Evolutionary conservation across 2,888 invertebrate genomes (phyloP).

Genomic region (Eupeodes luniger): DNA sequence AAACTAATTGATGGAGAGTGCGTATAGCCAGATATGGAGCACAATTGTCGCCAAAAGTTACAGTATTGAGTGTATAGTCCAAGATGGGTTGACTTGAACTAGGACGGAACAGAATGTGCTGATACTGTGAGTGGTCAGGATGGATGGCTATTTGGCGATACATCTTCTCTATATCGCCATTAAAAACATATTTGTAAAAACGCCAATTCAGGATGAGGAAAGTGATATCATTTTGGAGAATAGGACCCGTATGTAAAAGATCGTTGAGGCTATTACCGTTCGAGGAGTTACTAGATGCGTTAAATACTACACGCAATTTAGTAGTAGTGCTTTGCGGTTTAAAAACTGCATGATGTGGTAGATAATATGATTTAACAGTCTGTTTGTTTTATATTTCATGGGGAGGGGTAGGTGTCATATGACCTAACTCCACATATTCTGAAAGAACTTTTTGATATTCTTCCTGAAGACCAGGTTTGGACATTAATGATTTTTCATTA

Average conservation of each 20-base stretch:
- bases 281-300: background rate
- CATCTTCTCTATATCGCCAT: conserved; percentile 21
- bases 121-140: conserved; percentile 22
- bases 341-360: conserved; percentile 13
- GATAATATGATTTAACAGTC: background rate
- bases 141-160: conserved; percentile 11
- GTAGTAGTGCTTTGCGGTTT: conserved; percentile 13
- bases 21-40: conserved; percentile 5
- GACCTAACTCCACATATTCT: background rate
- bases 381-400: background rate
- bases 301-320: conserved; percentile 6
- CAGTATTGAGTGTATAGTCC: conserved; percentile 11
- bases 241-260: conserved; percentile 4
- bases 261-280: conserved; percentile 7
- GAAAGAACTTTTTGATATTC: background rate
- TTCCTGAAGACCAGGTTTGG: background rate
- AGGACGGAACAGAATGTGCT: conserved; percentile 8
- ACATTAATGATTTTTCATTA: background rate
- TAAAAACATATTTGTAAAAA: conserved; percentile 14
- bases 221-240: conserved; percentile 18
- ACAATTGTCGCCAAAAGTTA: conserved; percentile 16
- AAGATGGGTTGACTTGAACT: background rate
- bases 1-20: conserved; percentile 2
- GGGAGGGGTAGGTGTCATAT: background rate
- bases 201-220: conserved; percentile 6